phyloP scores from a whole-genome alignment of 1,140 invertebrate genomes.

The Formica exsecta region DNA sequence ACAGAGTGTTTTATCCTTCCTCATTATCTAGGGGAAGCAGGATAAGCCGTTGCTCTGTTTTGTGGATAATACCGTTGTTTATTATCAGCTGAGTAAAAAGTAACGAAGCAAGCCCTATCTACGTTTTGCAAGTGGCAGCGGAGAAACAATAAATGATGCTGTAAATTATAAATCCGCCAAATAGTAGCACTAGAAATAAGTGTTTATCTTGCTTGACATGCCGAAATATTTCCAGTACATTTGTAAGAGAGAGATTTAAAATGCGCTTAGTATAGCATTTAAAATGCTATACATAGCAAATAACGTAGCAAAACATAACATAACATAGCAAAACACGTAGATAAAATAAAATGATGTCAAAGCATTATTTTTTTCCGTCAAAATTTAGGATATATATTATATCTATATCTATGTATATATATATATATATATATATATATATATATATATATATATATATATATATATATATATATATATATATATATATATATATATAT shows the following conservation, averaged over 20 bases:
- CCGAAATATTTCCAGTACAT: background rate
- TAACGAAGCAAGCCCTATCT: slow-evolving; percentile 47
- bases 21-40: slow-evolving; percentile 31
- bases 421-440: too few relatives aligned
- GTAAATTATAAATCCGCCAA: slow-evolving; percentile 43
- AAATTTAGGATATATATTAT: background rate
- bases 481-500: too few relatives aligned
- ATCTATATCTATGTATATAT: too few relatives aligned
- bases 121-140: slow-evolving; percentile 13
- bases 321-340: background rate
- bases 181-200: background rate
- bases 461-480: too few relatives aligned
- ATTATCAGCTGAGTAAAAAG: slow-evolving; percentile 33
- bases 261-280: background rate
- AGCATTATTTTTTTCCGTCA: slow-evolving; percentile 1
- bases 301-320: background rate
- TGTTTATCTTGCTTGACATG: background rate
- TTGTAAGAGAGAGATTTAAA: slow-evolving; percentile 1
- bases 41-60: slow-evolving; percentile 45
- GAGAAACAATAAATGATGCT: slow-evolving; percentile 3
- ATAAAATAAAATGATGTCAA: slow-evolving; percentile 9
- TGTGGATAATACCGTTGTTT: slow-evolving; percentile 56
- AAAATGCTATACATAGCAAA: background rate
- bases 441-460: too few relatives aligned
- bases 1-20: slow-evolving; percentile 28